These are phyloP conservation scores for Argya squamiceps DNA, from an alignment of 2,797 vertebrate genomes.

Conservation along the genomic window DNA sequence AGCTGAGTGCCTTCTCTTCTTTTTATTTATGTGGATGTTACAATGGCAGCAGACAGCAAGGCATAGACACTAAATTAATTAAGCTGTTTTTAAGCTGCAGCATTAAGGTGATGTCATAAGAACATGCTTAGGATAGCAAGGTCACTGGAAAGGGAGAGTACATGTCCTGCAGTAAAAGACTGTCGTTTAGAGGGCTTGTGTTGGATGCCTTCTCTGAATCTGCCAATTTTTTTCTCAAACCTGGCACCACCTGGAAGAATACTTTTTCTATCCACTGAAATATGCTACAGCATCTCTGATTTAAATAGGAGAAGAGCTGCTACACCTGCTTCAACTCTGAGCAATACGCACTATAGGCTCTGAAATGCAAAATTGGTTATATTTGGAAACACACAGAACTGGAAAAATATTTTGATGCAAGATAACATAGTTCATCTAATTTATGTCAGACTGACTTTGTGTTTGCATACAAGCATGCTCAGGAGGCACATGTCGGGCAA, in stretches of 20 bases:
- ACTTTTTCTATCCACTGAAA: neutral
- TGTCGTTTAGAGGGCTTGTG: neutral
- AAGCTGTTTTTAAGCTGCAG: constrained; percentile 60
- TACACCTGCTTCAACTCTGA: neutral
- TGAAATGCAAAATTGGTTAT: neutral
- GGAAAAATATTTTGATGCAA: neutral
- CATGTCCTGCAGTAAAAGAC: neutral
- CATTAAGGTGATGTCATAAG: constrained; percentile 70
- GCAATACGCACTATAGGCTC: neutral
- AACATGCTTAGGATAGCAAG: constrained; percentile 60
- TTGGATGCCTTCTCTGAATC: neutral
- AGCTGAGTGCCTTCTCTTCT: neutral
- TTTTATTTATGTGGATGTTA: constrained; percentile 59
- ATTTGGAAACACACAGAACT: neutral
- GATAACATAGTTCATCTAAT: neutral
- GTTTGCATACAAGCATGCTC: neutral
- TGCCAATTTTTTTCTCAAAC: neutral
- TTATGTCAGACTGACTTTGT: neutral
- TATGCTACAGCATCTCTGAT: neutral
- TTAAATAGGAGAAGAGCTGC: neutral
- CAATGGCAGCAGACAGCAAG: constrained; percentile 44
- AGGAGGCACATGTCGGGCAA: rapidly evolving
- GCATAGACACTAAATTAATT: constrained; percentile 43
- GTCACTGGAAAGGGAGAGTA: constrained; percentile 66
- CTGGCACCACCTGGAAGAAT: neutral